Evolutionary conservation across 2,888 invertebrate species (phyloP).

Genomic region (Hypolimnas misippus): DNA sequence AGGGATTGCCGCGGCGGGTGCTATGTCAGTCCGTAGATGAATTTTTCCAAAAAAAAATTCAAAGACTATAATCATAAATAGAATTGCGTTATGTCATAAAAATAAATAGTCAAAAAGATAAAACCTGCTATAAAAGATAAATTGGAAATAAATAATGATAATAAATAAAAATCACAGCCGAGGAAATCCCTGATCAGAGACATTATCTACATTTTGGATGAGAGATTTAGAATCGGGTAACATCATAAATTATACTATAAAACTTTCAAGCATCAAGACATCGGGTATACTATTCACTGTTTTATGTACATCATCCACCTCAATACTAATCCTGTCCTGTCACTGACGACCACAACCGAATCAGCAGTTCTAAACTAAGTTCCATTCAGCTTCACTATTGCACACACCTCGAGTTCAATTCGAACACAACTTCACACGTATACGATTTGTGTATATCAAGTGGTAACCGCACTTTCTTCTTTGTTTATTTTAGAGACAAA

Average conservation of each 20-base stretch:
- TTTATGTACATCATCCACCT: constrained; percentile 13
- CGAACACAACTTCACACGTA: neutral
- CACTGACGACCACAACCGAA: neutral
- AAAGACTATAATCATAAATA: constrained; percentile 5
- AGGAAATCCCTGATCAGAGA: constrained; percentile 43
- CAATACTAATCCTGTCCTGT: constrained; percentile 4
- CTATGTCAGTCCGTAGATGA: constrained; percentile 31
- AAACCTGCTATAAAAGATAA: constrained; percentile 21
- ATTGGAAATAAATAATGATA: constrained; percentile 13
- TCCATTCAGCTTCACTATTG: constrained; percentile 22
- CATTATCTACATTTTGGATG: constrained; percentile 28
- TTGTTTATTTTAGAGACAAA: too few species aligned
- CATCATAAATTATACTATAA: constrained; percentile 52
- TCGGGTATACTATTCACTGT: constrained; percentile 5
- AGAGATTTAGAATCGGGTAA: constrained; percentile 52
- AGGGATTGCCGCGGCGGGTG: constrained; percentile 40
- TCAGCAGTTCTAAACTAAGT: neutral
- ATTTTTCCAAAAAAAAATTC: constrained; percentile 18
- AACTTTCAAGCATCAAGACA: constrained; percentile 10
- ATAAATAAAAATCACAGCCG: constrained; percentile 35
- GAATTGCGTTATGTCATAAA: neutral
- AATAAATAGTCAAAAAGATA: constrained; percentile 24
- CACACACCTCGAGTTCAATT: constrained; percentile 14
- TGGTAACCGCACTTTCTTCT: too few species aligned
- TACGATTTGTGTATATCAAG: too few species aligned